These are phyloP conservation scores for Epizoanthus stellaris DNA, from an alignment of 92 coral and sea anemone species.

Conservation along the genomic window DNA sequence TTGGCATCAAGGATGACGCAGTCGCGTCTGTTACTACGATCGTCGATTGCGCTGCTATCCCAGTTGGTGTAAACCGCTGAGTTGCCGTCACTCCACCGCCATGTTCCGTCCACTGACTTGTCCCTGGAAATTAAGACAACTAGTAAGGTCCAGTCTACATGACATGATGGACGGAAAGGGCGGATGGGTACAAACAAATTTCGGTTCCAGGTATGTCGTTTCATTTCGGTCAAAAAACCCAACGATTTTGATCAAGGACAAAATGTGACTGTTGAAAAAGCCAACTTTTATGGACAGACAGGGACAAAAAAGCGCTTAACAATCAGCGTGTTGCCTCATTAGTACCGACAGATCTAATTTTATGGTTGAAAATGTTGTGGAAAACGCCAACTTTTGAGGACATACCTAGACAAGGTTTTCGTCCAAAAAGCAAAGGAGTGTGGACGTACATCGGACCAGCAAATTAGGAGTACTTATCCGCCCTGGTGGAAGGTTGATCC, in stretches of 20 bases:
- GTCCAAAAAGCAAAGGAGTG: too few species aligned
- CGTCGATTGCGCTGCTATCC: constrained; percentile 92
- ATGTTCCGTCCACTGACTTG: constrained; percentile 95
- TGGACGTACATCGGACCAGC: too few species aligned
- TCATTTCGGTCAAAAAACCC: background rate
- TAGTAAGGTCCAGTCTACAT: background rate
- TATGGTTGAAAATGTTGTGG: background rate
- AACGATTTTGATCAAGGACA: background rate
- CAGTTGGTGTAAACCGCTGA: constrained; percentile 93
- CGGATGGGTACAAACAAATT: background rate
- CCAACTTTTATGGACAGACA: background rate
- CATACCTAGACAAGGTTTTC: too few species aligned
- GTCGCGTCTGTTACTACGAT: constrained; percentile 84
- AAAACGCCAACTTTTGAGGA: too few species aligned
- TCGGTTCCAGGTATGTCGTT: background rate
- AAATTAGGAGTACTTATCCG: too few species aligned
- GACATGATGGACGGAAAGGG: too few species aligned
- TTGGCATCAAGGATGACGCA: constrained; percentile 92
- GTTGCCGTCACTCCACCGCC: constrained; percentile 97
- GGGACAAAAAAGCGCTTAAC: background rate
- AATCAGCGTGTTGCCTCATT: background rate
- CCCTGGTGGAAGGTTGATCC: too few species aligned
- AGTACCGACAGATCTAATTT: too few species aligned
- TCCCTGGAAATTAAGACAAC: constrained; percentile 58
- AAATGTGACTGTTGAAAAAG: background rate